Evolutionary conservation across 2,797 vertebrate genomes (phyloP).

Genomic region (Adrianichthys oophorus): DNA sequence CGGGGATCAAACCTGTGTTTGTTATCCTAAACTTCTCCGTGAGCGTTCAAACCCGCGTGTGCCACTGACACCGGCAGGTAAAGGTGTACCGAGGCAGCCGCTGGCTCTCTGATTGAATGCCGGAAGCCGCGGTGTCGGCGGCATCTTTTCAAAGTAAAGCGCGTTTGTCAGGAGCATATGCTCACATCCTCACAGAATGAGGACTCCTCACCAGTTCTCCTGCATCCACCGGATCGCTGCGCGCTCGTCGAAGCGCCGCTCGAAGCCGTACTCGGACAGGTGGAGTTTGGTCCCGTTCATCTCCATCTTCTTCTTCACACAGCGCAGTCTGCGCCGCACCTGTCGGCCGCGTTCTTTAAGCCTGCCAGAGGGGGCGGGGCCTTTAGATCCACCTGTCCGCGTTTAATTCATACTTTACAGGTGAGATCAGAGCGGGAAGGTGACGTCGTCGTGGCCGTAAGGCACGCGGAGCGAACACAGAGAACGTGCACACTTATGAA

Average conservation of each 20-base stretch:
- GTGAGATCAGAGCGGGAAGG: not conserved
- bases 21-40: too few relatives aligned
- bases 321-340: not conserved
- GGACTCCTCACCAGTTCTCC: slow-evolving; percentile 75
- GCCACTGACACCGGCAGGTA: too few relatives aligned
- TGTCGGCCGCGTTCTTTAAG: slow-evolving; percentile 7
- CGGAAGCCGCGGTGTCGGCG: too few relatives aligned
- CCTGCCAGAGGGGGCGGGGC: not conserved
- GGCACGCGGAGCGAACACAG: not conserved
- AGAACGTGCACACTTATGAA: not conserved
- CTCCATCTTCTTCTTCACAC: not conserved
- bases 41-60: too few relatives aligned
- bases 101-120: not conserved
- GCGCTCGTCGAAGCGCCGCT: slow-evolving; percentile 66
- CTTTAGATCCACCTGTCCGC: not conserved
- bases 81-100: too few relatives aligned
- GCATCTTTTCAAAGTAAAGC: not conserved
- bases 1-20: too few relatives aligned
- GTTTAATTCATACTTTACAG: slow-evolving; percentile 3
- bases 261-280: slow-evolving; percentile 72
- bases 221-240: slow-evolving; percentile 74
- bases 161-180: not conserved
- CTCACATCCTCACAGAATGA: not conserved
- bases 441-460: not conserved
- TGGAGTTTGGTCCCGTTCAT: slow-evolving; percentile 7